phyloP scores from a whole-genome alignment of 1,140 invertebrate species.

The Pachypeltis micranthus region DNA sequence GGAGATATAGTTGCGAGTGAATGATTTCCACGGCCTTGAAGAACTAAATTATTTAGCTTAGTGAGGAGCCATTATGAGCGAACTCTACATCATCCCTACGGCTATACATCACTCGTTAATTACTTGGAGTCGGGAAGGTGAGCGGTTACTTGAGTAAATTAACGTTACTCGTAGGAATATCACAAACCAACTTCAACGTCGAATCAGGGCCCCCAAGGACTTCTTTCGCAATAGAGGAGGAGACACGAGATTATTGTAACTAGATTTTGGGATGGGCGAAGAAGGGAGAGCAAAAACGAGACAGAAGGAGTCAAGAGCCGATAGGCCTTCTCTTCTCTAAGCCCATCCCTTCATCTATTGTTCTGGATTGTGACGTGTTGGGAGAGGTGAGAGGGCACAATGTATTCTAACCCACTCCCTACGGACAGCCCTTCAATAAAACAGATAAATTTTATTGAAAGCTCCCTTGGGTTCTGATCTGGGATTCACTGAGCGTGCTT shows the following conservation, averaged over 20 bases:
- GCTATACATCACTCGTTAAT: too few relatives aligned
- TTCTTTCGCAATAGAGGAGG: too few relatives aligned
- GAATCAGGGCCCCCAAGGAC: too few relatives aligned
- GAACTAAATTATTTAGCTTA: too few relatives aligned
- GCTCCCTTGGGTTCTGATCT: constrained; percentile 11
- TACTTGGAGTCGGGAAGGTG: too few relatives aligned
- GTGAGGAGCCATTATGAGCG: too few relatives aligned
- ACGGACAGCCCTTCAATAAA: constrained; percentile 12
- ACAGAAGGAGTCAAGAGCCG: background rate
- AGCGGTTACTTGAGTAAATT: too few relatives aligned
- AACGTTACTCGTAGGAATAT: too few relatives aligned
- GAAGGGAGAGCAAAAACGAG: background rate
- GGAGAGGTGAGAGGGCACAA: background rate
- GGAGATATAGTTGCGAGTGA: too few relatives aligned
- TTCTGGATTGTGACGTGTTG: background rate
- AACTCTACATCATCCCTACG: too few relatives aligned
- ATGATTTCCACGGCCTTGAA: too few relatives aligned
- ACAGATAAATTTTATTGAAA: constrained; percentile 18
- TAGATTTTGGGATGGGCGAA: background rate
- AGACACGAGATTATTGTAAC: background rate
- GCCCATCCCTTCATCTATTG: background rate
- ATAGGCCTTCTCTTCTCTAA: background rate
- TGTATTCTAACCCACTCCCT: constrained; percentile 5
- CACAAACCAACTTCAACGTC: too few relatives aligned
- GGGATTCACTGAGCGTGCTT: constrained; percentile 10